A percentile compares a stretch with the other conserved stretches of the same genome.
Evolutionary conservation across 2,888 invertebrate species (phyloP).

Genomic region (Oligia latruncula): DNA sequence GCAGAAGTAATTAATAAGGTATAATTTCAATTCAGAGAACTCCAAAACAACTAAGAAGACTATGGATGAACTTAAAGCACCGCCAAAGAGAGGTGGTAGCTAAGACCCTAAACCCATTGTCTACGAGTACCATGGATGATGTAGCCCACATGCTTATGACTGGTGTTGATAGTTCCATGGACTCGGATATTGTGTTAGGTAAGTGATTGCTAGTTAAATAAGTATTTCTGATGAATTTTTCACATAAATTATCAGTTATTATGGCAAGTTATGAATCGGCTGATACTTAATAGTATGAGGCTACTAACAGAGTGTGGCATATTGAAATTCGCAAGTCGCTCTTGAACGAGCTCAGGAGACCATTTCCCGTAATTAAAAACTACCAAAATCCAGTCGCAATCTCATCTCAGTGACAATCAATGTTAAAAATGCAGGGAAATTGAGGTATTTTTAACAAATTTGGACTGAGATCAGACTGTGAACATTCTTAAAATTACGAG

Average conservation of each 20-base stretch:
- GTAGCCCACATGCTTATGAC: neutral
- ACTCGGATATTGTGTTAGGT: constrained; percentile 40
- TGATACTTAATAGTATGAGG: neutral
- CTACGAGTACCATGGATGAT: neutral
- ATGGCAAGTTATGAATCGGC: neutral
- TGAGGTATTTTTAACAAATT: no score
- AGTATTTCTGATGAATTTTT: neutral
- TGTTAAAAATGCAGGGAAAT: neutral
- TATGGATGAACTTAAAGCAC: constrained; percentile 54
- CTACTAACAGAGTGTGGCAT: neutral
- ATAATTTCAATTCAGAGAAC: constrained; percentile 37
- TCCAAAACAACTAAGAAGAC: constrained; percentile 41
- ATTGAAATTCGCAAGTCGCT: no score
- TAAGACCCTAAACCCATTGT: neutral
- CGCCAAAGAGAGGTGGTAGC: constrained; percentile 15
- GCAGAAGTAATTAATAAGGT: neutral
- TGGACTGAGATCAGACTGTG: no score
- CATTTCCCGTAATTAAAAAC: no score
- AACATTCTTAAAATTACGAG: no score
- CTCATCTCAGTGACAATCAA: no score
- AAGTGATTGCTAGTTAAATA: neutral
- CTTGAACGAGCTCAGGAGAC: no score
- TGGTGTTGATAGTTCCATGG: constrained; percentile 24
- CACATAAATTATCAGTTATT: no score
- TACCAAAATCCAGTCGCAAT: no score